Evolutionary conservation across 2,113 vertebrate species (phyloP).

Genomic region (Centropristis striata): DNA sequence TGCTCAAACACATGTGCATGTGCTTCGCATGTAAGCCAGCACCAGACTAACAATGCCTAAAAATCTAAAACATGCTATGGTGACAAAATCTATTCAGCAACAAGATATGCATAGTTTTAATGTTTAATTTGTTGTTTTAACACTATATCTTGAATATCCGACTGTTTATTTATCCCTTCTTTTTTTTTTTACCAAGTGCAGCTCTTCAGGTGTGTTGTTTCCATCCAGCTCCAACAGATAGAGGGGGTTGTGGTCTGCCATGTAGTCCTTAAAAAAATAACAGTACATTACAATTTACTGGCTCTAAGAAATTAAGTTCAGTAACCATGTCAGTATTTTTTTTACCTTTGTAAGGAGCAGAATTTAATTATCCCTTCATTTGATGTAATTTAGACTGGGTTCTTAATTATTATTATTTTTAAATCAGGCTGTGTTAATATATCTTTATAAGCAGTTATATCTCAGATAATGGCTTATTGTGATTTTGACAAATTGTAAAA

Average conservation of each 20-base stretch:
- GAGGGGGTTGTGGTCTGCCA: constrained; percentile 87
- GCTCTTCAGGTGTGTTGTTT: constrained; percentile 85
- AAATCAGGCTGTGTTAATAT: background rate
- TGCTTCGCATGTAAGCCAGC: background rate
- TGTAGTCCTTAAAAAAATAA: constrained; percentile 85
- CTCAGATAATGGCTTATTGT: background rate
- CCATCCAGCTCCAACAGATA: constrained; percentile 93
- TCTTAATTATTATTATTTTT: background rate
- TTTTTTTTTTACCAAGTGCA: constrained; percentile 83
- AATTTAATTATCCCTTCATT: background rate
- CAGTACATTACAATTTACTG: background rate
- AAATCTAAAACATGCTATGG: background rate
- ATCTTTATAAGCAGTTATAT: background rate
- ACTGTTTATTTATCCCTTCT: background rate
- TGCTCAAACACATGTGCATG: background rate
- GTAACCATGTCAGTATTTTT: background rate
- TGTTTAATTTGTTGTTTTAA: background rate
- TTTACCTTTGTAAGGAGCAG: background rate
- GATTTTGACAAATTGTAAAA: no score
- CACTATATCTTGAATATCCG: background rate
- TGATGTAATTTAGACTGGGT: background rate
- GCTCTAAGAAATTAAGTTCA: background rate
- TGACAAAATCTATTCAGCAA: constrained; percentile 1
- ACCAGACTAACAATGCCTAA: background rate
- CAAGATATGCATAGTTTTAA: background rate